Conservation (phyloP, 2,888 invertebrate genomes). For the Macrophya annulata region DNA sequence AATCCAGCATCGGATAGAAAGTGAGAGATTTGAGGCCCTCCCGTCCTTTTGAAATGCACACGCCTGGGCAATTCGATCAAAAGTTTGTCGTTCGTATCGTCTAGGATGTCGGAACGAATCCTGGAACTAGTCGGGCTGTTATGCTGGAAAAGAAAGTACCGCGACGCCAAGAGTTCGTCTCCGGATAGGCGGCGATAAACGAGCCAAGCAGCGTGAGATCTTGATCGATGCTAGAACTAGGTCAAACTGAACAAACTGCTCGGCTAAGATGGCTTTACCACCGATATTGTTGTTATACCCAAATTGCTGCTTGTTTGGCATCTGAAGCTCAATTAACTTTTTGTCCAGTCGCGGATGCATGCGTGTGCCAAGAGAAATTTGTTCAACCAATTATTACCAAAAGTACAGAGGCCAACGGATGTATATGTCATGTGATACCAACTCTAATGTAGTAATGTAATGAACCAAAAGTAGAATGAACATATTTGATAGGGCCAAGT, state of each 20-base stretch:
- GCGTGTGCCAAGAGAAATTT: slow-evolving; percentile 31
- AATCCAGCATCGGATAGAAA: slow-evolving; percentile 23
- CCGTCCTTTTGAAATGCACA: slow-evolving; percentile 38
- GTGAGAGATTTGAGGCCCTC: slow-evolving; percentile 15
- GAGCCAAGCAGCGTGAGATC: slow-evolving; percentile 50
- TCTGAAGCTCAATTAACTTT: slow-evolving; percentile 54
- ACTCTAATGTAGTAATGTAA: too few relatives aligned
- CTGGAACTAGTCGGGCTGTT: slow-evolving; percentile 35
- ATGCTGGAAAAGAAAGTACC: slow-evolving; percentile 41
- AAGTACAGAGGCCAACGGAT: background rate
- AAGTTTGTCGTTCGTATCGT: slow-evolving; percentile 43
- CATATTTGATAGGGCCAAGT: background rate
- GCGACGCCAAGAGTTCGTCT: slow-evolving; percentile 47
- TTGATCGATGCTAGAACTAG: slow-evolving; percentile 53
- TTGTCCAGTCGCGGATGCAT: background rate
- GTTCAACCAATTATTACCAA: background rate
- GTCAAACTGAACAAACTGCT: slow-evolving; percentile 53
- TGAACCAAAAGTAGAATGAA: background rate
- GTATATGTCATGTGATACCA: background rate
- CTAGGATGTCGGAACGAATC: slow-evolving; percentile 25
- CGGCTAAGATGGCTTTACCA: slow-evolving; percentile 40
- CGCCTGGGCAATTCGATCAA: slow-evolving; percentile 45
- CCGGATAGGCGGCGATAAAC: slow-evolving; percentile 53
- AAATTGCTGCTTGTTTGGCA: slow-evolving; percentile 56
- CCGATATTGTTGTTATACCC: slow-evolving; percentile 55